Evolutionary conservation across 2,888 invertebrate genomes (phyloP), one percentile per base, ranked within the genome.

Genomic region (Molanna angustata): DNA sequence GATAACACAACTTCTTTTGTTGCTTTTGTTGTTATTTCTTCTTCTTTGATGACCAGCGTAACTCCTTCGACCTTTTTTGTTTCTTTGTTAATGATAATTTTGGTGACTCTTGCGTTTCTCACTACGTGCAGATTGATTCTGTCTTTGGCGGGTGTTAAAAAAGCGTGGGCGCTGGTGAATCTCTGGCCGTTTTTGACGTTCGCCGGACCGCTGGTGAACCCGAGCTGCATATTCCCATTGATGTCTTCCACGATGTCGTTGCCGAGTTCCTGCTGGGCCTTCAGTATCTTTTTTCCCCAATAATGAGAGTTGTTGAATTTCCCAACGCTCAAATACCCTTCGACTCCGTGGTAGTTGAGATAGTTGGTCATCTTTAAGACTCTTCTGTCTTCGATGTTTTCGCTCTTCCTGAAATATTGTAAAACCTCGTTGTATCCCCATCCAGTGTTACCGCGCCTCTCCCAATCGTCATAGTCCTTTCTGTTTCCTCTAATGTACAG

Each of bases 401-500:
- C 74, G 2, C 77, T 76, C 58, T 79, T 80, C 40, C 72, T 71
- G 21, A 78, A 77, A 57, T 76, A 79, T 7, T 68, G 64, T 2
- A 65, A 53, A 1, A 80, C 69, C 6, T 76, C 67, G 2, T 74
- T 63, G 65, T 81, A 83, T 32, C 76, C 73, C 82, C 83, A 82
- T 4, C 76, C 76, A 1, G 61, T 35, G 59, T 82, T 82, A 7
- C 80, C 80, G 17, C 67, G 61, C 1, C 64, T 64, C 41, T 74
- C 71, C 84, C 84, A 84, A 44, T 69, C 66, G 40, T 78, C 70
- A 56, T 75, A 84, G 62, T 83, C 81, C 4, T 65, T 64, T 1
- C 65, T 69, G 60, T 77, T 78, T 0, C 83, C 84, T 32, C 80
- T 72, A 3, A 83, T 68, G 62, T 82, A 83, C 49, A 84, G 68